Evolutionary conservation across 37 sponge, comb jelly and placozoan species (phyloP), one percentile per base, ranked within the genome.

Genomic region (Spongilla lacustris): DNA sequence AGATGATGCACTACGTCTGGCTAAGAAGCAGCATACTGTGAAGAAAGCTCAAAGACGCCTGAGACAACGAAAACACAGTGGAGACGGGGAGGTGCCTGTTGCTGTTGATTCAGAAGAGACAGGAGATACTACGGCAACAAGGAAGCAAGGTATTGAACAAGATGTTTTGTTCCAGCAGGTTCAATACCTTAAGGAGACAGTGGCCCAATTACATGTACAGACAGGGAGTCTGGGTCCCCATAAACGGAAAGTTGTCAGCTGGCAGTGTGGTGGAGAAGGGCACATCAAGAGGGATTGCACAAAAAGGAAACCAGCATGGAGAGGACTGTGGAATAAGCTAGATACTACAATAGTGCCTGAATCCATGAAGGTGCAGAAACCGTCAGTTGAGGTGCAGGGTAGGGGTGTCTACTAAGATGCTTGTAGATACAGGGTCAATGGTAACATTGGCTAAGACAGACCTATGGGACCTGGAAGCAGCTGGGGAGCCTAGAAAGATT

Each of bases 41-140:
- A 34, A 75, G 36, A 13, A 32, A 75, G 76, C 76, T 75, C 76
- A 75, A 75, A 75, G 34, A 29, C 76, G 9, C 31, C 36, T 75
- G 34, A 14, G 34, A 75, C 31, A 30, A 24, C 12, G 76, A 34
- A 75, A n/a, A n/a, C 30, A 29, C 5, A 6, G 36, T 24, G n/a
- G 24, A 35, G 76, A n/a, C 31, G 34, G 36, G 32, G 24, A 46
- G 46, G 46, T 8, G 46, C 8, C 8, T 46, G 46, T 46, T 46
- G 4, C 46, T 46, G 46, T 46, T 46, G 46, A 46, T 46, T 4
- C 46, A 10, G 46, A 46, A 46, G 8, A 46, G 4, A 46, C 8
- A 46, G 46, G 46, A 46, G 46, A 46, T 46, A 46, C 46, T 46
- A 46, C 8, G 46, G 8, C 46, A 46, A 46, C 46, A 46, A 46